These are phyloP conservation scores for Teleogryllus occipitalis DNA, from an alignment of 1,140 invertebrate species.

Conservation along the genomic window DNA sequence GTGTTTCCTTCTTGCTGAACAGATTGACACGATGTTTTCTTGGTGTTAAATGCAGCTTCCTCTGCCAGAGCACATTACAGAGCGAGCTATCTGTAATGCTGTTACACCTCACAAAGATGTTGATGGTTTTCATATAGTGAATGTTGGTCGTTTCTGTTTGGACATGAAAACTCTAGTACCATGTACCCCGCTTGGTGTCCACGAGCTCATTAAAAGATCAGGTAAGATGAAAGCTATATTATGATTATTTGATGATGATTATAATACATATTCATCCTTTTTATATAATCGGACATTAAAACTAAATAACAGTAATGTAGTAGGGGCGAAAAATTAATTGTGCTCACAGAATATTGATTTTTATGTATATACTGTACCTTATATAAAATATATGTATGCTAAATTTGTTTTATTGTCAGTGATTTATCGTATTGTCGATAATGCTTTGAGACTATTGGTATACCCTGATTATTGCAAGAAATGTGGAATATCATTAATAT, in stretches of 20 bases:
- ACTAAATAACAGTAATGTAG: too few relatives aligned
- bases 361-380: too few relatives aligned
- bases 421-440: too few relatives aligned
- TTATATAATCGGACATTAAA: too few relatives aligned
- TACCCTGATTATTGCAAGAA: too few relatives aligned
- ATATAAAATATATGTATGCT: too few relatives aligned
- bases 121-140: conserved; percentile 79
- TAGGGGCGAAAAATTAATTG: too few relatives aligned
- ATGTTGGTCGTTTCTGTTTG: conserved; percentile 64
- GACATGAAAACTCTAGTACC: conserved; percentile 72
- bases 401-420: too few relatives aligned
- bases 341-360: too few relatives aligned
- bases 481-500: too few relatives aligned
- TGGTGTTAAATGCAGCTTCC: conserved; percentile 46
- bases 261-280: too few relatives aligned
- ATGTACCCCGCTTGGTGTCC: conserved; percentile 76
- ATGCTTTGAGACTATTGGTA: too few relatives aligned
- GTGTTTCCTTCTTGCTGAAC: background rate
- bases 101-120: conserved; percentile 78
- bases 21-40: conserved; percentile 7
- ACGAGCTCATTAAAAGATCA: conserved; percentile 59
- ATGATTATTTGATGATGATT: background rate
- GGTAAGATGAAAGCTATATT: conserved; percentile 36
- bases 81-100: conserved; percentile 68
- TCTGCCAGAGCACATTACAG: conserved; percentile 63